Evolutionary conservation across 2,797 vertebrate species (phyloP), one percentile per base, ranked within the genome.

Genomic region (Dicrostonyx torquatus): DNA sequence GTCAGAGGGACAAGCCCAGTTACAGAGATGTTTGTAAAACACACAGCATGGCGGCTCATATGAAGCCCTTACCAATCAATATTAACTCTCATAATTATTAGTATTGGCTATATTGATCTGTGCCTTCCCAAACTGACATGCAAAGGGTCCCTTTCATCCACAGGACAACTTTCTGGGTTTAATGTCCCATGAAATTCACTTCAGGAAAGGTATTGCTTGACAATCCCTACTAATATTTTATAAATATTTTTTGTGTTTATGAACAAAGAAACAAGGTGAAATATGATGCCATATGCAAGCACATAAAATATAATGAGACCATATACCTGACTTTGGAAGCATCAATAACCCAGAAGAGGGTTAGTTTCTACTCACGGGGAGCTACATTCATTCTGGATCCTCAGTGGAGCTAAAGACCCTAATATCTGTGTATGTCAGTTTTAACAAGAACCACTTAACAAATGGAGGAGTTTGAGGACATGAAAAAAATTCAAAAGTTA

Each of bases 211-310:
- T 24, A 58, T n/a, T 64, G 64, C 9, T 90, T 53, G 31, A 93
- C 66, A 70, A 18, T 91, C 18, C 15, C 31, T 60, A 20, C 53
- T 77, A 68, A 62, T 48, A 90, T 80, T 90, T 87, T 94, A 84
- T 48, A 90, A 89, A 8, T 37, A 48, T 40, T 82, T 84, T 89
- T 86, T 26, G 76, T 84, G 84, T 87, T 64, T 68, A 17, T 89
- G 24, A 84, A 24, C 88, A 93, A 84, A 93, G 64, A 92, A 80
- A 89, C 66, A 79, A 79, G 17, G 10, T 79, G 50, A 93, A 95
- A 77, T 64, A 64, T 7, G 75, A 55, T 70, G 26, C 20, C 1
- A 2, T 68, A 26, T 40, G 31, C 50, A 90, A 64, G 53, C 20
- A 24, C 9, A 90, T 17, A 82, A 58, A 73, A 83, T 64, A 83